Evolutionary conservation across 1,140 invertebrate species (phyloP).

Genomic region (Colletes latitarsis): DNA sequence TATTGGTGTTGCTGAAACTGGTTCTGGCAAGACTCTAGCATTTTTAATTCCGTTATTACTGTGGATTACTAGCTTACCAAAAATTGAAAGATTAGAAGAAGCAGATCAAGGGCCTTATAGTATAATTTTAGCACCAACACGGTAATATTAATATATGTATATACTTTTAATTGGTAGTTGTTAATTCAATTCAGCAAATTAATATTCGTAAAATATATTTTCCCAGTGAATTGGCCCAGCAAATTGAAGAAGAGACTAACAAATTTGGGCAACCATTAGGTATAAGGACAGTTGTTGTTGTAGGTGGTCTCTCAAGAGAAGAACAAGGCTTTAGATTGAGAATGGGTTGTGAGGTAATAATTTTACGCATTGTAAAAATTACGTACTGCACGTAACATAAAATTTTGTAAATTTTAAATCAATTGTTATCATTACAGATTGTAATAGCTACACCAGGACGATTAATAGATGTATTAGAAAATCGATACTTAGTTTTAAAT

Average conservation of each 20-base stretch:
- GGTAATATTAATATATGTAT: conserved; percentile 49
- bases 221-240: conserved; percentile 95
- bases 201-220: conserved; percentile 2
- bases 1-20: conserved; percentile 99
- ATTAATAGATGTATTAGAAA: conserved; percentile 99
- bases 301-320: conserved; percentile 98
- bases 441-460: conserved; percentile 99
- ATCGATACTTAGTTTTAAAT: conserved; percentile 97
- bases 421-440: conserved; percentile 84
- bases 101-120: conserved; percentile 99
- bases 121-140: conserved; percentile 98
- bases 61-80: conserved; percentile 99
- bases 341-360: conserved; percentile 94
- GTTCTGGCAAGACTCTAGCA: conserved; percentile 98
- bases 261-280: conserved; percentile 98
- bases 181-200: conserved; percentile 1
- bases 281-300: conserved; percentile 98
- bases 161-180: not conserved
- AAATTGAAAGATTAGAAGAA: conserved; percentile 95
- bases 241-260: conserved; percentile 99
- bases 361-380: not conserved
- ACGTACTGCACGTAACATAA: not conserved
- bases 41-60: conserved; percentile 98
- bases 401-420: not conserved
- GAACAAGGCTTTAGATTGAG: conserved; percentile 98